Conservation (phyloP, 2,113 vertebrate species). For the Ceyx melanurus region DNA sequence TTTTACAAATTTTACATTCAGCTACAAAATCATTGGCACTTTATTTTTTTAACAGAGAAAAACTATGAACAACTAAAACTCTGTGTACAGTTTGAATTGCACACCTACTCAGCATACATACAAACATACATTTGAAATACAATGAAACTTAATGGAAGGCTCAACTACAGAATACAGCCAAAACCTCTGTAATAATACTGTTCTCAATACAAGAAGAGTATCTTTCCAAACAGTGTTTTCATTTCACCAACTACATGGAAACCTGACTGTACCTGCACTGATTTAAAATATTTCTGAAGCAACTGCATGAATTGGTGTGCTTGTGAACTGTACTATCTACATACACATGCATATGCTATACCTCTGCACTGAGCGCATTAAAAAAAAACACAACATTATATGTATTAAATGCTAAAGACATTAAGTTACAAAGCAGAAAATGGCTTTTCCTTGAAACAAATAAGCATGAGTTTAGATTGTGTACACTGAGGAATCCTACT, state of each 20-base stretch:
- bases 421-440: not conserved
- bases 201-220: not conserved
- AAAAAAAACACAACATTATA: not conserved
- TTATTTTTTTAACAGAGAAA: not conserved
- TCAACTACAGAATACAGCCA: not conserved
- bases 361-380: not conserved
- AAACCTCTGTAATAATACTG: not conserved
- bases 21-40: not conserved
- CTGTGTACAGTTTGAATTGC: not conserved
- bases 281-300: not conserved
- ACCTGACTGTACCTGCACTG: not conserved
- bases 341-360: fast-evolving
- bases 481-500: not conserved
- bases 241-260: not conserved
- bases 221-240: not conserved
- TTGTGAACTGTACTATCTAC: not conserved
- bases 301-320: not conserved
- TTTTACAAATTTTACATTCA: not conserved
- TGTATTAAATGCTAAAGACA: not conserved
- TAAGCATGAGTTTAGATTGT: not conserved
- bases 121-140: not conserved
- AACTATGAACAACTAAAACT: not conserved
- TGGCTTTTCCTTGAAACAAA: not conserved
- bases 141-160: not conserved
- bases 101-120: not conserved